Base-by-base conservation (phyloP, 2,113 vertebrate genomes). In the Columba livia region DNA sequence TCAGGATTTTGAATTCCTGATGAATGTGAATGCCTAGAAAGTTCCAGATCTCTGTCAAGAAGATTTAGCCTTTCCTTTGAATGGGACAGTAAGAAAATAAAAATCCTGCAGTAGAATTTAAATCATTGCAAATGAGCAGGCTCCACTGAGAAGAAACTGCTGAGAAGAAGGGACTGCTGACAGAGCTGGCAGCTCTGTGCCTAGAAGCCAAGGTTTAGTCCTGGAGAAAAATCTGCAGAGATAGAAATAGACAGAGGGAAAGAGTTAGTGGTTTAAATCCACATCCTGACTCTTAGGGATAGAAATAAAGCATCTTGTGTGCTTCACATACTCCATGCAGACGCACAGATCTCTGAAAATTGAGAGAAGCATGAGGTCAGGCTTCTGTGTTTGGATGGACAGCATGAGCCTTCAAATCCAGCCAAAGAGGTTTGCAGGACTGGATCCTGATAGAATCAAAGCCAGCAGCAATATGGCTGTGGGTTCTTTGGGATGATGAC, bases 41-140 rank as follows among this genome's bases (percentile, higher is more conserved):
- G 83, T 96, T 97, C 94, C 88, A 95, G 90, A 81, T 96, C 79
- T 94, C 93, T 96, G 91, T 95, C 94, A 93, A 84, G 65, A 93
- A 79, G 74, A 89, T 96, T 96, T 96, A 92, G 84, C 50, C 61
- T 92, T 89, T 95, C 31, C 53, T 85, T 87, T 95, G 82, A 92
- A 72, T 71, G n/a, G 80, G 78, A 89, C 40, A 92, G 66, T 80
- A 86, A 79, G 71, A 84, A 96, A 95, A 97, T 79, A 94, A 79
- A 94, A 91, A 82, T 95, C 34, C 72, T 66, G 34, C 83, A 85
- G 85, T 94, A 61, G 83, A 95, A 96, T 97, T 92, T 94, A 94
- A 95, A 95, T 93, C 51, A 58, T 85, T 94, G 89, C 90, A 94
- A 93, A 95, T 95, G 84, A 95, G 67, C 40, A 88, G 89, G 32